Conservation (phyloP, 1,140 invertebrate species). For the Magallana gigas region DNA sequence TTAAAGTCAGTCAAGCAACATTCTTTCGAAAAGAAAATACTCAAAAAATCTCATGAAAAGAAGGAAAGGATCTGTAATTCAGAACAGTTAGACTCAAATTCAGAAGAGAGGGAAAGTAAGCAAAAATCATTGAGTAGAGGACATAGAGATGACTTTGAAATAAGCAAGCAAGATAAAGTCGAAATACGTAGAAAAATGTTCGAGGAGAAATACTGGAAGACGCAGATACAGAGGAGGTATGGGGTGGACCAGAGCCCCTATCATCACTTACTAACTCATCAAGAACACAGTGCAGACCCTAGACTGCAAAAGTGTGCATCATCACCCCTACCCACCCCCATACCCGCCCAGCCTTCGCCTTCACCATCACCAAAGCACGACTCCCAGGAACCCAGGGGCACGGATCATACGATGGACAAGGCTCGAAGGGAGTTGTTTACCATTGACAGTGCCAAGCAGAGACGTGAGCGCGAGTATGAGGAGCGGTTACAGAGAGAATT, state of each 20-base stretch:
- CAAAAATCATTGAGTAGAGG: not conserved
- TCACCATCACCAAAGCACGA: not conserved
- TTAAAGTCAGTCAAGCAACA: no score
- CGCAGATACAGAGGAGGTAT: not conserved
- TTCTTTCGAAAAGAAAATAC: no score
- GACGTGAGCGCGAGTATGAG: not conserved
- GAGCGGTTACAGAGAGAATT: not conserved
- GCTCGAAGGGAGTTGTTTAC: not conserved
- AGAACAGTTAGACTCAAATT: no score
- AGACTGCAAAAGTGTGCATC: not conserved
- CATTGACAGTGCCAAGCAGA: not conserved
- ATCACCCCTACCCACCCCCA: not conserved
- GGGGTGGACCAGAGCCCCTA: not conserved
- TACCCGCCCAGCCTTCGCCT: not conserved
- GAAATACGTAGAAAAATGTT: constrained; percentile 22
- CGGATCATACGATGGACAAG: not conserved
- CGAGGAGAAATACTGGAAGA: constrained; percentile 19
- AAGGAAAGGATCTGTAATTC: no score
- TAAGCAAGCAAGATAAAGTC: not conserved
- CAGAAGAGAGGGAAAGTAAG: not conserved
- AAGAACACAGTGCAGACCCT: not conserved
- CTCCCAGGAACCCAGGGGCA: not conserved
- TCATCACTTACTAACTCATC: not conserved
- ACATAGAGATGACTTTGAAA: not conserved
- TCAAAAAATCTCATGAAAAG: no score